Base-by-base conservation (phyloP, 2,797 vertebrate genomes). In the Chlorospingus semifuscus region DNA sequence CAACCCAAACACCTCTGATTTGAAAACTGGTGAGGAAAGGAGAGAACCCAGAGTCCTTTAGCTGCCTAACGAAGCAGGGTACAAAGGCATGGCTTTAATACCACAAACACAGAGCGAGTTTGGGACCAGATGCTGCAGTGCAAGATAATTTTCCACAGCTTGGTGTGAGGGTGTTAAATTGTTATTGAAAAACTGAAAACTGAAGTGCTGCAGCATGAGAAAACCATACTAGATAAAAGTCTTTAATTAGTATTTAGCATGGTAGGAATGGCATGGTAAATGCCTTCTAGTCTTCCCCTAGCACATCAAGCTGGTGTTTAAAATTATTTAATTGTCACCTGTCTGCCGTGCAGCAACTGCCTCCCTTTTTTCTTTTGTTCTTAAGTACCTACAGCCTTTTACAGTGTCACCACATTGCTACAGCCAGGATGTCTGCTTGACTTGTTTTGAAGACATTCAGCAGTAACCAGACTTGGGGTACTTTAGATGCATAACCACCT, bases 201-300 rank as follows among this genome's bases (percentile, higher is more conserved):
- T 9, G 3, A 87, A 83, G 41, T 60, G 49, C 68, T 68, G 46
- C 52, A 24, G 68, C 68, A 77, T 87, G 89, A 88, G 87, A 72
- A 60, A 91, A 68, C 11, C 24, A 3, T 69, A 23, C 2, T 36
- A 89, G 81, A 90, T 10, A 9, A 49, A 36, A 82, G 66, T 37
- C 46, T 72, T 95, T 94, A 93, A 91, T 95, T 89, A 87, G 75
- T 72, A 74, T 79, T 91, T 92, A 93, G 41, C 29, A 15, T 10
- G 17, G 63, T 65, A 37, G 36, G 29, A 66, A 78, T 50, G 83
- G 64, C 50, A 57, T 16, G 68, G 53, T 88, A 82, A 95, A 89
- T 85, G 83, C 39, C 7, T 7, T 44, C 70, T 66, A 92, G 61
- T 55, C 76, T 70, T 91, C 41, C 32, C 32, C 15, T 50, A 37